Evolutionary conservation across 2,797 vertebrate genomes (phyloP), one percentile per base, ranked within the genome.

Genomic region (Carapus acus): DNA sequence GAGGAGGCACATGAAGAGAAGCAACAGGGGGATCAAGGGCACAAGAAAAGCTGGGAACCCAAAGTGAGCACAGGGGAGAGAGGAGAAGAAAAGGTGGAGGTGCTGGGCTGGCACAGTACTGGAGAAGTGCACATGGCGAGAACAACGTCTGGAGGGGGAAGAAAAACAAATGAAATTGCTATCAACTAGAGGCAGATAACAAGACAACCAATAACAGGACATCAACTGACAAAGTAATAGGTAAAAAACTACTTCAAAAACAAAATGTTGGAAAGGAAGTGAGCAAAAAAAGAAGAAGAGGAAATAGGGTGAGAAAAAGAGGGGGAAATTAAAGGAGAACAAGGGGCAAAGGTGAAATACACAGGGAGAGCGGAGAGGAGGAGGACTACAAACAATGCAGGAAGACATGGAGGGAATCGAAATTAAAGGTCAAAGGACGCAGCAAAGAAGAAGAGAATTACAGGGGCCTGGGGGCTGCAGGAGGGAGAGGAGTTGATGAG

Each of bases 291-390:
- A 4, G 24, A 27, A 40, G 16, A 6, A 9, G 5, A 18, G 18
- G 38, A 40, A 11, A 40, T 8, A 18, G 13, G 16, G 18, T 7
- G 8, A 19, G 9, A 40, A 4, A 8, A 7, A 24, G 13, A n/a
- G 27, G 18, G 12, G 18, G 29, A 54, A 45, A 66, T 40, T 6
- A n/a, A 47, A 54, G 40, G 17, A 48, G 15, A 27, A 49, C 34
- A 53, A 27, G 39, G 29, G 23, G 39, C 39, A 34, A 17, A 49
- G 18, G 54, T 49, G 18, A 39, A 59, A 58, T 48, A 16, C 17
- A 48, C 36, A 22, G 44, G 22, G 67, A 3, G 12, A 55, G n/a
- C 41, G 13, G 22, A 33, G 17, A 48, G 6, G 23, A 54, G 16
- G 21, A 43, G 11, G 9, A 18, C 2, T 33, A 5, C n/a, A 49